Evolutionary conservation across 2,797 vertebrate genomes (phyloP), one percentile per base, ranked within the genome.

Genomic region (Spinibarbus caldwelli): DNA sequence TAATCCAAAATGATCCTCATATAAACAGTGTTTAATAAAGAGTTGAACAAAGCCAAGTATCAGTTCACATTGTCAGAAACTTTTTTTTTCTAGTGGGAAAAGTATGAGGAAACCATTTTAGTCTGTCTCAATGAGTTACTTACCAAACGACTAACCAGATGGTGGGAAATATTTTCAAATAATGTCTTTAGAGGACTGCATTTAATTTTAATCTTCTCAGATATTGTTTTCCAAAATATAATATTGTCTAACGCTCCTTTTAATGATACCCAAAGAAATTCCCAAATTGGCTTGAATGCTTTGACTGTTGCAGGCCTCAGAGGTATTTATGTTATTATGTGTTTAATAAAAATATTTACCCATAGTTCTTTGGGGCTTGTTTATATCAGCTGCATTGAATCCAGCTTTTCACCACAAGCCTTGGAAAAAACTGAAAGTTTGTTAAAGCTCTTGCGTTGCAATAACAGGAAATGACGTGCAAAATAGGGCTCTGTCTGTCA

Each of bases 351-450:
- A 93, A 90, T 83, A 91, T 87, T 78, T 49, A 87, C n/a, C 9
- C 38, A 31, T 59, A 57, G 86, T 85, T 59, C 52, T 64, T 47
- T 62, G 43, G 67, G 86, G 83, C 84, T 88, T 87, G 88, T 92
- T 94, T 91, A 91, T 87, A 90, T 93, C 92, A 85, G 80, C 90
- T 89, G 80, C 62, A 80, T 87, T 75, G 88, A 90, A 91, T 91
- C 83, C 80, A 81, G 29, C 81, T n/a, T 73, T 80, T 83, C 83
- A 70, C 85, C 78, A 77, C 72, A 88, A 89, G 89, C 64, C 76
- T 89, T 86, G 29, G 15, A n/a, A 36, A 67, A 41, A 83, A 82
- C 77, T 85, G 31, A 59, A 67, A 34, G 78, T 62, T 81, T 85
- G 23, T 81, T 31, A 73, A 89, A 90, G 85, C 23, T 41, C n/a